A percentile compares a stretch with the other conserved stretches of the same genome.
phyloP scores from a whole-genome alignment of 2,797 vertebrate species.

The Uromys caudimaculatus region DNA sequence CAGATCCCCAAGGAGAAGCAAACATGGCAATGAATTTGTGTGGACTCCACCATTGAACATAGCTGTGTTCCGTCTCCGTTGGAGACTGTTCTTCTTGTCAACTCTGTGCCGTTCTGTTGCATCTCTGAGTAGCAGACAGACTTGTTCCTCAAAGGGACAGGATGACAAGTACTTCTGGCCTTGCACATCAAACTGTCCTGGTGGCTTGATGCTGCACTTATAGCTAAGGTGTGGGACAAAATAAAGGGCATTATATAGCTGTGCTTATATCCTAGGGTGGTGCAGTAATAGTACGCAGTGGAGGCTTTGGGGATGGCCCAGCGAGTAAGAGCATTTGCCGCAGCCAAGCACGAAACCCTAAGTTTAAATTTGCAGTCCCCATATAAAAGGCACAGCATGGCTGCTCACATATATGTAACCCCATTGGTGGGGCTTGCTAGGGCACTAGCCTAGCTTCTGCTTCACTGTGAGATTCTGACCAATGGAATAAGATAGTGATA shows the following conservation, averaged over 20 bases:
- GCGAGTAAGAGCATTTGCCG: not conserved
- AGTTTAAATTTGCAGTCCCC: not conserved
- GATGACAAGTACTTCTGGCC: not conserved
- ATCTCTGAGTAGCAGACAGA: not conserved
- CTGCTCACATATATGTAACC: not conserved
- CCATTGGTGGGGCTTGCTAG: not conserved
- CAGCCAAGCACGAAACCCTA: not conserved
- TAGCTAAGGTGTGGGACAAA: not conserved
- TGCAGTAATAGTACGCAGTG: not conserved
- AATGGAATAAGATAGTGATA: not conserved
- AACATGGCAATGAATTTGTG: not conserved
- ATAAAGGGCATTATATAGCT: not conserved
- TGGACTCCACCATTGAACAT: not conserved
- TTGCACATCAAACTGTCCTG: not conserved
- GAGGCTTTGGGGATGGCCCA: not conserved
- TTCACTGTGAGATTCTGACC: not conserved
- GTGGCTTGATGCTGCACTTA: not conserved
- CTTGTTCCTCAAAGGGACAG: not conserved
- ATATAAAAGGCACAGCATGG: not conserved
- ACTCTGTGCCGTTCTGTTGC: too few species aligned
- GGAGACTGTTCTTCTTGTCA: too few species aligned
- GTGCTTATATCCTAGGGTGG: not conserved
- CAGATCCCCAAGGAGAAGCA: slow-evolving; percentile 42
- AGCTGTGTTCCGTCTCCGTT: too few species aligned
- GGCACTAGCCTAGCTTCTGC: not conserved